Evolutionary conservation across 2,113 vertebrate species (phyloP), one percentile per base, ranked within the genome.

Genomic region (Elaphurus davidianus): DNA sequence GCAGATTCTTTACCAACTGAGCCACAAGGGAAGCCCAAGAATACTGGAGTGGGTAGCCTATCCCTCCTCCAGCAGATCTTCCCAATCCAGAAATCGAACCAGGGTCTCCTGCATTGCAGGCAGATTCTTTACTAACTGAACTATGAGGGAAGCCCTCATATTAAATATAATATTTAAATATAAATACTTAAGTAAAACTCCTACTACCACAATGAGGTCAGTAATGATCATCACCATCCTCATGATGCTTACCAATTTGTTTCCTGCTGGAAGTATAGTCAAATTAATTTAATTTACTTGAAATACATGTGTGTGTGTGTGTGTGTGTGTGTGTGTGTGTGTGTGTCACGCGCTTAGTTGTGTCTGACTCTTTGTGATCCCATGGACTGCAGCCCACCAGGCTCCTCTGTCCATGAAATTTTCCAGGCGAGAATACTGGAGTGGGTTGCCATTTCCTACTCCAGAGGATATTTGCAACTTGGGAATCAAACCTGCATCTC

Each of bases 121-220:
- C n/a, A 23, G n/a, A 71, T 71, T 36, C 64, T 71, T 71, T 71
- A 23, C 64, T 71, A 23, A 71, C n/a, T 36, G 64, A 71, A 71
- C 9, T 71, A 36, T 71, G 9, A 71, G 19, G 64, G 64, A 36
- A 71, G n/a, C 64, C 5, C n/a, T 71, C n/a, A 36, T 36, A 21
- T 71, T 71, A 71, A 71, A 71, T 71, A 36, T n/a, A 71, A 71
- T 36, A 78, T 64, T 89, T 91, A 83, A 52, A 74, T 87, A 52
- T 50, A 64, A 91, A 43, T 59, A 55, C n/a, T 25, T n/a, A 57
- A 93, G 30, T 91, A 62, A 91, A 96, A 94, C 30, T 52, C 6
- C 59, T 7, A 12, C 21, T 15, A 1, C 45, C 76, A 30, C 30
- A 28, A 2, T 57, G 28, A 62, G 33, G 52, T 91, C 54, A 86